Evolutionary conservation across 1,140 invertebrate species (phyloP).

Genomic region (Mercenaria mercenaria): DNA sequence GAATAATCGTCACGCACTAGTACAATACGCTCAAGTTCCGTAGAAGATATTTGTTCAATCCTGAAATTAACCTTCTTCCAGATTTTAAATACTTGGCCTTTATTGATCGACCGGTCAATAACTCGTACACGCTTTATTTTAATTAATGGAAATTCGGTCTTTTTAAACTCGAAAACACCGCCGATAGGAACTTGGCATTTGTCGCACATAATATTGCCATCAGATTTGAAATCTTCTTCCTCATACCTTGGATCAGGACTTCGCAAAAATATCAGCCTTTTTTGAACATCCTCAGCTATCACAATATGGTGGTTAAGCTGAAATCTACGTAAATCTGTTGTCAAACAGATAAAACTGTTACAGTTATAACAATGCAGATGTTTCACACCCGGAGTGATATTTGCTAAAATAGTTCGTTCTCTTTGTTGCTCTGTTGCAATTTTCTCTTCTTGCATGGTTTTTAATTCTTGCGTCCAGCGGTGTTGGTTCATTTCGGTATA

Average conservation of each 20-base stretch:
- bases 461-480: constrained; percentile 37
- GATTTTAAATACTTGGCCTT: not conserved
- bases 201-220: not conserved
- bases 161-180: not conserved
- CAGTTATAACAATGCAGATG: constrained; percentile 18
- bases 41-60: not conserved
- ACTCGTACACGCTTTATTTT: not conserved
- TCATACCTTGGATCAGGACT: not conserved
- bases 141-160: constrained; percentile 31
- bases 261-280: not conserved
- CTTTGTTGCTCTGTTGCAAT: not conserved
- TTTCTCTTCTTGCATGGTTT: constrained; percentile 57
- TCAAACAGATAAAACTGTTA: constrained; percentile 13
- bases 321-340: not conserved
- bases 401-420: not conserved
- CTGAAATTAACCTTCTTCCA: constrained; percentile 3
- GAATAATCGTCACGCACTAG: not conserved
- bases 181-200: not conserved
- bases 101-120: not conserved
- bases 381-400: not conserved
- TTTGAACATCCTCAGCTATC: not conserved
- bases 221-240: not conserved
- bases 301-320: not conserved
- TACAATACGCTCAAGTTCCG: not conserved
- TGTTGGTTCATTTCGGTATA: constrained; percentile 34